Conservation (phyloP, 2,888 invertebrate genomes). For the Nemapogon koenigi region DNA sequence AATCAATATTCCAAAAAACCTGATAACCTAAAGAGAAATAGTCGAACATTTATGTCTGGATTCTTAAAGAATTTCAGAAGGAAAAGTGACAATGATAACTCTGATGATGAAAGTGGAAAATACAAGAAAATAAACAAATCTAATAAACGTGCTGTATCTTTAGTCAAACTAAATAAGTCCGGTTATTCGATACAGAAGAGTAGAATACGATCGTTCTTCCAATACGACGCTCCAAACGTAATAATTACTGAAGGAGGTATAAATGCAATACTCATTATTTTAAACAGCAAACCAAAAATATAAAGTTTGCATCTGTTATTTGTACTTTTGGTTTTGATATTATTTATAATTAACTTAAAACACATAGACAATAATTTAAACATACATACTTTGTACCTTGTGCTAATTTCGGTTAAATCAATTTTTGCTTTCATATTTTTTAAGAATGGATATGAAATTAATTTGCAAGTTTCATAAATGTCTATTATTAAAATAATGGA, state of each 20-base stretch:
- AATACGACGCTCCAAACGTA: slow-evolving; percentile 52
- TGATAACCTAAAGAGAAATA: slow-evolving; percentile 36
- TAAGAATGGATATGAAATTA: too few relatives aligned
- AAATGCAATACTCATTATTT: too few relatives aligned
- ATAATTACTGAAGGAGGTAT: slow-evolving; percentile 63
- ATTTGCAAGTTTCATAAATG: too few relatives aligned
- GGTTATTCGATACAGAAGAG: slow-evolving; percentile 40
- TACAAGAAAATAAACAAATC: slow-evolving; percentile 55
- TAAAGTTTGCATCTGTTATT: too few relatives aligned
- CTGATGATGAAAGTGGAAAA: slow-evolving; percentile 52
- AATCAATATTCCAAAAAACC: slow-evolving; percentile 47
- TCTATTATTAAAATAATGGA: too few relatives aligned
- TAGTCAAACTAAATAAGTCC: slow-evolving; percentile 43
- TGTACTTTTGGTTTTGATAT: too few relatives aligned
- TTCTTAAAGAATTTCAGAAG: slow-evolving; percentile 42
- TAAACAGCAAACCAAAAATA: too few relatives aligned
- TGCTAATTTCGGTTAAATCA: too few relatives aligned
- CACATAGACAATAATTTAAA: too few relatives aligned
- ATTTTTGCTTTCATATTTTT: too few relatives aligned
- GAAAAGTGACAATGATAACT: slow-evolving; percentile 36
- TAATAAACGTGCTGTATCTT: slow-evolving; percentile 49
- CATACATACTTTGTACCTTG: too few relatives aligned
- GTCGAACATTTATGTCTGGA: slow-evolving; percentile 40
- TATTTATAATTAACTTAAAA: too few relatives aligned
- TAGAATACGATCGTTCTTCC: slow-evolving; percentile 49